Evolutionary conservation across 1,140 invertebrate species (phyloP).

Genomic region (Achatina immaculata): DNA sequence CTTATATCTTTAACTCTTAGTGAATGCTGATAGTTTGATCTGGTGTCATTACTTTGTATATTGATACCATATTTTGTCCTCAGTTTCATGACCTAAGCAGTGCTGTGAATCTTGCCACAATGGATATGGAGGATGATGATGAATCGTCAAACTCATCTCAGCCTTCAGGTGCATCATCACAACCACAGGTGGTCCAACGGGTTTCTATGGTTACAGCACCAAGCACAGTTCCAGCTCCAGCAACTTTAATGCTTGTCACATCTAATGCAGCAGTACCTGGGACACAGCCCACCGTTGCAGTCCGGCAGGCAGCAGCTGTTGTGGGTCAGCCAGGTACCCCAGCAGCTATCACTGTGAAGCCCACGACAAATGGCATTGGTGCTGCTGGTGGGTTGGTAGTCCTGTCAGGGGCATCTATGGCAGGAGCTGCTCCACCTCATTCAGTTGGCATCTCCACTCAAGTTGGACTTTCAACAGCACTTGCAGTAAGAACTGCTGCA

Average conservation of each 20-base stretch:
- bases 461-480: slow-evolving; percentile 51
- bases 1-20: too few relatives aligned
- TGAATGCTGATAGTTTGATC: too few relatives aligned
- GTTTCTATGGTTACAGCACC: slow-evolving; percentile 47
- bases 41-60: too few relatives aligned
- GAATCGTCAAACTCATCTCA: slow-evolving; percentile 38
- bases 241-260: slow-evolving; percentile 52
- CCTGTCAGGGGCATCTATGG: slow-evolving; percentile 45
- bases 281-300: slow-evolving; percentile 30
- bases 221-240: slow-evolving; percentile 45
- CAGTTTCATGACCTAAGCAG: slow-evolving; percentile 95
- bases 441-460: slow-evolving; percentile 46
- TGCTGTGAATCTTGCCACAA: slow-evolving; percentile 79
- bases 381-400: slow-evolving; percentile 55
- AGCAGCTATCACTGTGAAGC: slow-evolving; percentile 43
- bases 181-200: slow-evolving; percentile 44
- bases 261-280: slow-evolving; percentile 40
- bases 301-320: slow-evolving; percentile 26
- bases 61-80: too few relatives aligned
- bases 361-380: slow-evolving; percentile 46
- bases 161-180: slow-evolving; percentile 56
- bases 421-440: slow-evolving; percentile 45
- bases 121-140: slow-evolving; percentile 53
- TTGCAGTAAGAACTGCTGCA: slow-evolving; percentile 57
- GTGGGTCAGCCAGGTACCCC: slow-evolving; percentile 38